These are phyloP conservation scores for Cistogaster globosa DNA, from an alignment of 2,888 invertebrate species.

Conservation along the genomic window DNA sequence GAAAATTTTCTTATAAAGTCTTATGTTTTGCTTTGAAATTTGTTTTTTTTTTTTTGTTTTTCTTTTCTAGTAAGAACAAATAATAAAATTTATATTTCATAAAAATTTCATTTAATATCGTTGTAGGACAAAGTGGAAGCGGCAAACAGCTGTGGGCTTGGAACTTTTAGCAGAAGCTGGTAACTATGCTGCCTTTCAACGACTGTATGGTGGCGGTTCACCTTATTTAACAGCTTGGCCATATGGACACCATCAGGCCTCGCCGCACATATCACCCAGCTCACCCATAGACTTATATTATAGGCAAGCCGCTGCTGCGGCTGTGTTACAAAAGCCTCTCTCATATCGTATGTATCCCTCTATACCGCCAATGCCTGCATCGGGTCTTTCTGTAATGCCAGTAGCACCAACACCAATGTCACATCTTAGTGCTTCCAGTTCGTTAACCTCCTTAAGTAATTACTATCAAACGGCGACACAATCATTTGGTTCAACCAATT, in stretches of 20 bases:
- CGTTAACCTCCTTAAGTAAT: slow-evolving; percentile 84
- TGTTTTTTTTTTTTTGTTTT: too few relatives aligned
- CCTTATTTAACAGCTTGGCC: slow-evolving; percentile 87
- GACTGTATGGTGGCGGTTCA: slow-evolving; percentile 90
- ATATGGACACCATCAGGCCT: slow-evolving; percentile 84
- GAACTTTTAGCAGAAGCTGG: slow-evolving; percentile 98
- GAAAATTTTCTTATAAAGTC: too few relatives aligned
- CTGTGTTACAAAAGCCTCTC: slow-evolving; percentile 93
- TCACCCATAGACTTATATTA: slow-evolving; percentile 91
- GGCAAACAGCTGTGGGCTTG: slow-evolving; percentile 98
- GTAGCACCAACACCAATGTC: slow-evolving; percentile 78
- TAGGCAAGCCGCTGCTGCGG: slow-evolving; percentile 89
- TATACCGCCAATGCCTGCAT: slow-evolving; percentile 79
- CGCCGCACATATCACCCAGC: slow-evolving; percentile 86
- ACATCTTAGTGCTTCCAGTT: slow-evolving; percentile 85
- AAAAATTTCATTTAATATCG: neutral
- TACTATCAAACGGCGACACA: slow-evolving; percentile 83
- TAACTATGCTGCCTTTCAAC: slow-evolving; percentile 98
- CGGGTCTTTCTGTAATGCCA: slow-evolving; percentile 72
- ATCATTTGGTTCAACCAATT: slow-evolving; percentile 61
- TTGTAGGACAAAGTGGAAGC: slow-evolving; percentile 97
- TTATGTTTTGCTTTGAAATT: too few relatives aligned
- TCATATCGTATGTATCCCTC: slow-evolving; percentile 86
- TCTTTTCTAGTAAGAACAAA: too few relatives aligned
- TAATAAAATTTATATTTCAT: too few relatives aligned